Evolutionary conservation across 2,888 invertebrate genomes (phyloP), one percentile per base, ranked within the genome.

Genomic region (Tetramorium bicarinatum): DNA sequence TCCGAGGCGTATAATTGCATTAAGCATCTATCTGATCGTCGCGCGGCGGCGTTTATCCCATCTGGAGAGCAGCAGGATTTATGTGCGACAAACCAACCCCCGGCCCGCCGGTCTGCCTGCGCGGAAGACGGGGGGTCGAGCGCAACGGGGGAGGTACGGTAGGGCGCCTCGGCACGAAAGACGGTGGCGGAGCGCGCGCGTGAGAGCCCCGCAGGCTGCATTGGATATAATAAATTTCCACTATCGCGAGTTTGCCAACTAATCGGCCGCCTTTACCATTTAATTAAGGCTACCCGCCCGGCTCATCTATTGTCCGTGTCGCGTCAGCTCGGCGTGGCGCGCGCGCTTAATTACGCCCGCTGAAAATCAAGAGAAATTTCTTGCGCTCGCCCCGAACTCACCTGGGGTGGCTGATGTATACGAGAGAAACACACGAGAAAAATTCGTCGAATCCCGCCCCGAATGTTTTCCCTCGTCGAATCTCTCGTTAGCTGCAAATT

Each of bases 231-330:
- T 91, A 91, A 91, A 91, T 90, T 91, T 89, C 83, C 86, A 86
- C 82, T 81, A 82, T 82, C 86, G 84, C 80, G 83, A 89, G 90
- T 88, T 89, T 88, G 86, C 88, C 84, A 87, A 89, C 90, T 90
- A 89, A 91, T 90, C 88, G 90, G 86, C 86, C 85, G 89, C 89
- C 88, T 89, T 91, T 90, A 91, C 90, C 89, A 89, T 91, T 91
- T 91, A 91, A 91, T 91, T 91, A 90, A 89, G 87, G 87, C 86
- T 83, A 83, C 86, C 83, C 75, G 84, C 64, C 75, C 67, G 80
- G 69, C 80, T 86, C 86, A 88, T 87, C 87, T 89, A 90, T 90
- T 88, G 88, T 88, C 86, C 86, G 79, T 83, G 86, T 85, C 85
- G 83, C 86, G 79, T 82, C 76, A 59, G 76, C 79, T 69, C 79